These are phyloP conservation scores for Zaprionus gabonicus DNA, from an alignment of 1,140 invertebrate genomes.

Conservation along the genomic window DNA sequence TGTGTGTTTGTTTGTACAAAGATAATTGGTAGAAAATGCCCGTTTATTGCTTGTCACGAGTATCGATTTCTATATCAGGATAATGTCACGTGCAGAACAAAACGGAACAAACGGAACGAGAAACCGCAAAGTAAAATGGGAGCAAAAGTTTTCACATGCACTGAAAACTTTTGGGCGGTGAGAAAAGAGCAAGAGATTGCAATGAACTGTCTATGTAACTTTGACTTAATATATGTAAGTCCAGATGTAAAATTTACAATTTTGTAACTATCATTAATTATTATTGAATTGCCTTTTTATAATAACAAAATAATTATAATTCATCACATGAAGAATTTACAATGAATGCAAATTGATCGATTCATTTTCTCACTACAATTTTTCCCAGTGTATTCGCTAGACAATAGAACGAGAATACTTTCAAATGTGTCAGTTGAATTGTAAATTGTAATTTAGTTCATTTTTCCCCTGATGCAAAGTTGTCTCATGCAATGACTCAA, in stretches of 20 bases:
- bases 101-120: neutral
- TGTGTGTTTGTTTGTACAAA: constrained; percentile 34
- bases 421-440: constrained; percentile 9
- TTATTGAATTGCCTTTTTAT: neutral
- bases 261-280: neutral
- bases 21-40: constrained; percentile 80
- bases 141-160: constrained; percentile 33
- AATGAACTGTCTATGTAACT: no score
- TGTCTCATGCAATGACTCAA: constrained; percentile 28
- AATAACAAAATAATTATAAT: no score
- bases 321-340: no score
- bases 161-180: no score
- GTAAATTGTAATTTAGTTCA: neutral
- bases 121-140: constrained; percentile 47
- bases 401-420: constrained; percentile 2
- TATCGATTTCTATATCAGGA: constrained; percentile 80
- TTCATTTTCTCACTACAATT: neutral
- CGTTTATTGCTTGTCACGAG: constrained; percentile 75
- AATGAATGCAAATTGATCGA: no score
- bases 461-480: constrained; percentile 7
- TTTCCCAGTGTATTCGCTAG: neutral
- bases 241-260: no score
- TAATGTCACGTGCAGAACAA: constrained; percentile 72
- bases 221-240: no score
- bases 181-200: no score